These are phyloP conservation scores for Heliconius nattereri DNA, from an alignment of 1,140 invertebrate species.

Conservation along the genomic window DNA sequence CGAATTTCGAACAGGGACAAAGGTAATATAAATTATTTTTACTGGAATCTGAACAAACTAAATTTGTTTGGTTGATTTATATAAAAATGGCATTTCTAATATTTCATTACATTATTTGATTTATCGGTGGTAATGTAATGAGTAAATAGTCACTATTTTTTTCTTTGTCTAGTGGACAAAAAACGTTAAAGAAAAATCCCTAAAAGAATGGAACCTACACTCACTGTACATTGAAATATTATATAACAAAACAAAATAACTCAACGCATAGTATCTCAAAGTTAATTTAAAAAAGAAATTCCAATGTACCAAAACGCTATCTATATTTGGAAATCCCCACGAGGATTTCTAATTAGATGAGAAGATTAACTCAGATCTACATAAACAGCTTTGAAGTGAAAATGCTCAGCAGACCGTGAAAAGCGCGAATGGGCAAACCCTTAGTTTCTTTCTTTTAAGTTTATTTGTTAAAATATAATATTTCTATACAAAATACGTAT, in stretches of 20 bases:
- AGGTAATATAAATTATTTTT: too few relatives aligned
- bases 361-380: conserved; percentile 12
- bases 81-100: too few relatives aligned
- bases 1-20: too few relatives aligned
- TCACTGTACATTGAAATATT: too few relatives aligned
- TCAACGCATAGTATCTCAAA: not conserved
- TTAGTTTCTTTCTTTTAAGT: conserved; percentile 6
- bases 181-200: too few relatives aligned
- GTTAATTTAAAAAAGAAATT: not conserved
- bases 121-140: too few relatives aligned
- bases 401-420: conserved; percentile 17
- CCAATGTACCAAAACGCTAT: not conserved
- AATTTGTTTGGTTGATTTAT: too few relatives aligned
- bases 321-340: conserved; percentile 11
- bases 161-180: too few relatives aligned
- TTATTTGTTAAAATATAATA: not conserved
- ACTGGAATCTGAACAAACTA: too few relatives aligned
- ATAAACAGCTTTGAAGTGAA: conserved; percentile 17
- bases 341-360: conserved; percentile 14
- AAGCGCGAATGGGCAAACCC: not conserved
- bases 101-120: too few relatives aligned
- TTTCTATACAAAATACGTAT: not conserved
- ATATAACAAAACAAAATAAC: not conserved
- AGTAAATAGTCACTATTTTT: too few relatives aligned
- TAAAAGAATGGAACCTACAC: too few relatives aligned